Evolutionary conservation across 1,140 invertebrate genomes (phyloP), one percentile per base, ranked within the genome.

Genomic region (Monochamus saltuarius): DNA sequence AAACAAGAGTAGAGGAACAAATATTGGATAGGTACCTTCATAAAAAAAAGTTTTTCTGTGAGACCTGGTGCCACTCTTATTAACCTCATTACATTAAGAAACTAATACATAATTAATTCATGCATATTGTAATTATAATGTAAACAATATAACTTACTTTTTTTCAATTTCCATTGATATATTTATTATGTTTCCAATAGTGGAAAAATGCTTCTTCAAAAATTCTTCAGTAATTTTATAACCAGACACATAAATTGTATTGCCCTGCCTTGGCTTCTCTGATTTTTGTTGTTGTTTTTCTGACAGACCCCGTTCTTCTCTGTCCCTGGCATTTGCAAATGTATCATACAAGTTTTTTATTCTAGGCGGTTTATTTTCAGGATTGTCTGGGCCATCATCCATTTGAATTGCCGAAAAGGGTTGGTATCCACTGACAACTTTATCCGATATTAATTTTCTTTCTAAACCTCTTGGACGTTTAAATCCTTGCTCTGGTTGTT

Each of bases 151-250:
- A 50, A 50, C 77, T 73, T 79, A 92, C 90, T 91, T 87, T 78
- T 92, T 94, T 64, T 94, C 91, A 65, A 86, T 84, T 79, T 95
- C 92, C 88, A 94, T 92, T 1, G 87, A 89, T n/a, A 94, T 88
- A 78, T 93, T 93, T 0, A 93, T 81, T 67, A 95, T 92, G 62
- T 85, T 87, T 36, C 91, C 92, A 78, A 88, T 89, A 22, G 85
- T 84, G 45, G 83, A 80, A 72, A 94, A 93, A 39, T 88, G 85
- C 71, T 90, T 92, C 72, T 88, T 87, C 0, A 94, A 77, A 61
- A 91, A 87, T 43, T 92, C 89, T 73, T 94, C 90, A 0, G 87
- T 89, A 42, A 94, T 87, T 64, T 90, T 89, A 64, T 87, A 86
- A 2, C 91, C 92, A 50, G 85, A 82, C 0, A 95, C 90, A 78